Evolutionary conservation across 2,113 vertebrate species (phyloP).

Genomic region (Ornithorhynchus anatinus): DNA sequence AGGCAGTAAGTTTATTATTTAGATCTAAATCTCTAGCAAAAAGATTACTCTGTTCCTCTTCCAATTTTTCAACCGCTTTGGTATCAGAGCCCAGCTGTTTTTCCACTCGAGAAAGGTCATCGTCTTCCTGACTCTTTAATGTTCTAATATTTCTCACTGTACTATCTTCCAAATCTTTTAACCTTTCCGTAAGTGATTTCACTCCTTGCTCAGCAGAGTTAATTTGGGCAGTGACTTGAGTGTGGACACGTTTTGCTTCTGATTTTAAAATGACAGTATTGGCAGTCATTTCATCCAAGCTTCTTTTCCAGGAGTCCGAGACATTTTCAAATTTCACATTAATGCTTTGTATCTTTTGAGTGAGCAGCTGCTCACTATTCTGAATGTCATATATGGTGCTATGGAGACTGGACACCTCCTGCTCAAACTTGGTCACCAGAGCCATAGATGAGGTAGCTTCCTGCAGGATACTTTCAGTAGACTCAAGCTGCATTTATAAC

Average conservation of each 20-base stretch:
- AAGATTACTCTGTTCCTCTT: conserved; percentile 71
- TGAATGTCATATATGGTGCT: conserved; percentile 70
- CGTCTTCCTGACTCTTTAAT: conserved; percentile 84
- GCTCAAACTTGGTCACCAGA: conserved; percentile 75
- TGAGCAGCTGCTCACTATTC: conserved; percentile 71
- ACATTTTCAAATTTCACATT: conserved; percentile 79
- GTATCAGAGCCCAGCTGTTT: conserved; percentile 78
- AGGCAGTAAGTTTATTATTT: conserved; percentile 68
- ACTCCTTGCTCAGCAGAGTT: conserved; percentile 82
- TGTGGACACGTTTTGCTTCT: conserved; percentile 77
- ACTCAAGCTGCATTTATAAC: conserved; percentile 91
- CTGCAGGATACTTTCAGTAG: conserved; percentile 78
- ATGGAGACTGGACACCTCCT: conserved; percentile 78
- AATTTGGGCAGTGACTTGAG: conserved; percentile 75
- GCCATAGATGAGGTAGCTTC: conserved; percentile 74
- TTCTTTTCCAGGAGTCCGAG: conserved; percentile 80
- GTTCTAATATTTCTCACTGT: conserved; percentile 83
- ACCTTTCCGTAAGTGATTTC: conserved; percentile 73
- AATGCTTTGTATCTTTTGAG: conserved; percentile 74
- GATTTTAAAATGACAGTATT: conserved; percentile 77
- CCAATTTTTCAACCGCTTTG: conserved; percentile 72
- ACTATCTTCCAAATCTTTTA: conserved; percentile 89
- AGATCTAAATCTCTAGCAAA: conserved; percentile 70
- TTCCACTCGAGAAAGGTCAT: conserved; percentile 75
- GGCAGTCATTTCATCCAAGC: conserved; percentile 69